Conservation (phyloP, 2,888 invertebrate genomes). For the Labia minor region DNA sequence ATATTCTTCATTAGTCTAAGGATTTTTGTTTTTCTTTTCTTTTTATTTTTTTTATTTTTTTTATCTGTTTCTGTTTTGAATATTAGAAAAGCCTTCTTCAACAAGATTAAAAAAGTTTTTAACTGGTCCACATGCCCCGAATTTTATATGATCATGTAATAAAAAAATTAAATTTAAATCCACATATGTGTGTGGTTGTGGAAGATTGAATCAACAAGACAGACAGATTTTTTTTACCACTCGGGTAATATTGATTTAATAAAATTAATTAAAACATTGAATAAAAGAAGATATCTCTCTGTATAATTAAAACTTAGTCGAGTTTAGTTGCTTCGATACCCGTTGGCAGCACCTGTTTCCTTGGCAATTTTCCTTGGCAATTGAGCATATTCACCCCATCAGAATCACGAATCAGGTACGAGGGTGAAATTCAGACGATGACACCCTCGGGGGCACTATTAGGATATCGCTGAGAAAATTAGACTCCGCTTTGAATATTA, state of each 20-base stretch:
- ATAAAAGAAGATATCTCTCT: no score
- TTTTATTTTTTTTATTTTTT: no score
- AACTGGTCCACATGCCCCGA: background rate
- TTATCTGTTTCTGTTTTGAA: no score
- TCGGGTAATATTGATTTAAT: background rate
- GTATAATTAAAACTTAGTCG: no score
- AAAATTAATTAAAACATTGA: background rate
- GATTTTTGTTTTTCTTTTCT: no score
- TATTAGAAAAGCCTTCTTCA: background rate
- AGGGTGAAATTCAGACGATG: background rate
- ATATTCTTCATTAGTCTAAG: no score
- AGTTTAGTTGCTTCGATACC: no score
- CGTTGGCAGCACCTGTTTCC: background rate
- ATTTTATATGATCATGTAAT: background rate
- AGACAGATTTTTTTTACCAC: no score
- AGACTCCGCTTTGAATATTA: no score
- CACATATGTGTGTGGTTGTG: no score
- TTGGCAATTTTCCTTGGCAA: background rate
- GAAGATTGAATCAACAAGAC: no score
- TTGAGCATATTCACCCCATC: background rate
- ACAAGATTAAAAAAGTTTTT: background rate
- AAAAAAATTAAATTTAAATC: conserved; percentile 8
- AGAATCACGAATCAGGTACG: background rate
- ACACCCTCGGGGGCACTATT: background rate
- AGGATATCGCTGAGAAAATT: no score